Evolutionary conservation across 2,113 vertebrate species (phyloP), one percentile per base, ranked within the genome.

Genomic region (Tachuris rubrigastra): DNA sequence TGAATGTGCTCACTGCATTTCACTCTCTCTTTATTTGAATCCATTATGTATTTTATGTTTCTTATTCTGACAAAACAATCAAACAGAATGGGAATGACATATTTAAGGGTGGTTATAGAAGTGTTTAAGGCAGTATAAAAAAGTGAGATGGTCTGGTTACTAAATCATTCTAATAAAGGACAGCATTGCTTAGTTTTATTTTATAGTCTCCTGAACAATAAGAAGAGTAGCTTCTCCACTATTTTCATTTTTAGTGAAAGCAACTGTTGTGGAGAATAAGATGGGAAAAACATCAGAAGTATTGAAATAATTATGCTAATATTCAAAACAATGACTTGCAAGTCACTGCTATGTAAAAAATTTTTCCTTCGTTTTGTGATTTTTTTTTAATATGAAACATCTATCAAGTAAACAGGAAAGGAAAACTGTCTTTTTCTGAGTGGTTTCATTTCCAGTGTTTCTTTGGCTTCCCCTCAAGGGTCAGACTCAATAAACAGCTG

Each of bases 401-500:
- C 79, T 84, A 92, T 96, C 96, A 97, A 97, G 89, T 87, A 97
- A 97, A 97, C 96, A 97, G 96, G 97, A 90, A 93, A 91, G 83
- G 78, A 96, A 94, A 97, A 92, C 95, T 97, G 94, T 92, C 97
- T 95, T 96, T 94, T 95, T 95, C 74, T 92, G 91, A 95, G 87
- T 73, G 71, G 89, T 97, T 97, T 98, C 87, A 97, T 96, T 97
- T 97, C 94, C 93, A 97, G 80, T 97, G 96, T 94, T 97, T 94
- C 97, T 98, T 95, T 37, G 46, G 87, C 39, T 14, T 96, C 74
- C 96, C 96, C 93, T 97, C 89, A 92, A 94, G 94, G 97, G 96
- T 96, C 97, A 96, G 86, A 98, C 95, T 97, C 95, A 97, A 96
- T 97, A 96, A 97, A 97, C 96, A 98, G 94, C 97, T 97, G 97